Evolutionary conservation across 37 sponge, comb jelly and placozoan genomes (phyloP).

Genomic region (Amphimedon queenslandica): DNA sequence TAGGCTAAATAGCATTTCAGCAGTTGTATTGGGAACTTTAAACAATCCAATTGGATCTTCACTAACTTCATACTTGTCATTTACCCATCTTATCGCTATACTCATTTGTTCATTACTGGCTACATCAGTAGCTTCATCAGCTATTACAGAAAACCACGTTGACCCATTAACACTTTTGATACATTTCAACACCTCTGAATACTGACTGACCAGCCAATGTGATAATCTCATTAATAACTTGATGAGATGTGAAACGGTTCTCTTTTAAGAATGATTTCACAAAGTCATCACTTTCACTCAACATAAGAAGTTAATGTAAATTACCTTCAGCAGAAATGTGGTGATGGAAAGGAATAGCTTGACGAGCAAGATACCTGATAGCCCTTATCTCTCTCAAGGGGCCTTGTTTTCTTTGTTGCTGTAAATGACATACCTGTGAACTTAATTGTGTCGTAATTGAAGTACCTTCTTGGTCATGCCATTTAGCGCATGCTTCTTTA

Average conservation of each 20-base stretch:
- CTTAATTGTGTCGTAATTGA: not conserved
- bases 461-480: not conserved
- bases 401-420: not conserved
- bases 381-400: not conserved
- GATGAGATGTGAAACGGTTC: conserved; percentile 25
- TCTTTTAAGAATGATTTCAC: too few species aligned
- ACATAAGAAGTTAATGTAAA: too few species aligned
- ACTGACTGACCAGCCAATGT: too few species aligned
- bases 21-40: conserved; percentile 37
- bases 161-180: conserved; percentile 33
- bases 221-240: conserved; percentile 47
- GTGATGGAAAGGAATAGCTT: not conserved
- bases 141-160: conserved; percentile 48
- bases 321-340: not conserved
- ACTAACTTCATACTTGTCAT: conserved; percentile 38
- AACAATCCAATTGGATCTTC: conserved; percentile 50
- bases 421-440: not conserved
- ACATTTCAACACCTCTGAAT: too few species aligned
- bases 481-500: not conserved
- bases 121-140: conserved; percentile 65
- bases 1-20: conserved; percentile 33
- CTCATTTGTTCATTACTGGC: conserved; percentile 40
- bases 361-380: not conserved
- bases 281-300: too few species aligned
- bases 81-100: conserved; percentile 47